Evolutionary conservation across 2,113 vertebrate genomes (phyloP).

Genomic region (Trematocara unimaculatum): DNA sequence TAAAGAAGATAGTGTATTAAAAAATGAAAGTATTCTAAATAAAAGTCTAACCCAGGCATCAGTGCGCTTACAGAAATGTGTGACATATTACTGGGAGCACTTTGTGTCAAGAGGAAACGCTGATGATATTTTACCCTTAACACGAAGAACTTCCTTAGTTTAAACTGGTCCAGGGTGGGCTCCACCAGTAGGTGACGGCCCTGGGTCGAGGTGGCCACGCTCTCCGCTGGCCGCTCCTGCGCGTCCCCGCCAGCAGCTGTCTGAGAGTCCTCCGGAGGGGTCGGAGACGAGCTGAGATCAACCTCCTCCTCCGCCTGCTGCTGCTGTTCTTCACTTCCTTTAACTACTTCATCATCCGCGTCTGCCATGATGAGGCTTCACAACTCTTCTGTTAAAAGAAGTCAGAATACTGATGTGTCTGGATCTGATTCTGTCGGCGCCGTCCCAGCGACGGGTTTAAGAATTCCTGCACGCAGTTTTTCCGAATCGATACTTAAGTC

Average conservation of each 20-base stretch:
- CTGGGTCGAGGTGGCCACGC: background rate
- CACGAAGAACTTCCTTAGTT: slow-evolving; percentile 68
- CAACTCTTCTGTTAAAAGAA: background rate
- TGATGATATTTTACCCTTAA: slow-evolving; percentile 65
- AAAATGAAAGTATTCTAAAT: background rate
- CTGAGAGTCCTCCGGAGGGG: background rate
- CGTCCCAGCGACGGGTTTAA: background rate
- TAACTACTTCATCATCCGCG: background rate
- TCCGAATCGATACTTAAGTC: background rate
- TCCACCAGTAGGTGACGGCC: background rate
- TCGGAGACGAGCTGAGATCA: background rate
- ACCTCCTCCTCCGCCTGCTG: background rate
- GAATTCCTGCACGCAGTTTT: background rate
- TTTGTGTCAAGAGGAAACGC: background rate
- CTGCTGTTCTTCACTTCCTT: background rate
- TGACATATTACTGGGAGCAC: background rate
- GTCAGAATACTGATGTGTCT: background rate
- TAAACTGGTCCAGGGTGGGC: slow-evolving; percentile 46
- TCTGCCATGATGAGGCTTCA: slow-evolving; percentile 26
- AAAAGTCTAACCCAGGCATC: background rate
- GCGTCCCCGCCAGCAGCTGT: background rate
- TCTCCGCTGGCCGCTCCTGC: background rate
- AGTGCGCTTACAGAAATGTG: background rate
- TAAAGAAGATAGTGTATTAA: background rate
- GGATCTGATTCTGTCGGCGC: background rate